These are phyloP conservation scores for Oxygymnocypris stewartii DNA, from an alignment of 2,113 vertebrate genomes.

Conservation along the genomic window DNA sequence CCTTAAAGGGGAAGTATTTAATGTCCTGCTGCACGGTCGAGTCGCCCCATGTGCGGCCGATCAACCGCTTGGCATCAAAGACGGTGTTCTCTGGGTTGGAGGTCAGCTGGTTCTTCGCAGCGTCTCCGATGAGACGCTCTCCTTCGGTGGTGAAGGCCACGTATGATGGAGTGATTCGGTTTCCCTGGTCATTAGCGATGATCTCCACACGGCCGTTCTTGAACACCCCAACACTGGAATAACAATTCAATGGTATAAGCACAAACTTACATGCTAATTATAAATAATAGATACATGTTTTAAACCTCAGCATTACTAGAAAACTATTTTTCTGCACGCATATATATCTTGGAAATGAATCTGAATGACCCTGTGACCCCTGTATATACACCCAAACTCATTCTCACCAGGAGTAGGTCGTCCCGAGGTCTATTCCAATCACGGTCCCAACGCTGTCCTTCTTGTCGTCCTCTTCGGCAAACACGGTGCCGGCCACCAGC, in stretches of 20 bases:
- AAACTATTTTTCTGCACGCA: neutral
- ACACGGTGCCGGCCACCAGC: constrained; percentile 71
- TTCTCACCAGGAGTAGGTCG: constrained; percentile 92
- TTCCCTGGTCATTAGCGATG: constrained; percentile 97
- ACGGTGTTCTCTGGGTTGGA: constrained; percentile 97
- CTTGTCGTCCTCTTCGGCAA: constrained; percentile 86
- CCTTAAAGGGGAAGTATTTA: constrained; percentile 94
- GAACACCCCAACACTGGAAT: constrained; percentile 88
- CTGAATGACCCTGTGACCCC: neutral
- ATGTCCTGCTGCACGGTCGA: constrained; percentile 90
- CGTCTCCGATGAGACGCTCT: constrained; percentile 93
- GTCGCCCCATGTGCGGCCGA: constrained; percentile 90
- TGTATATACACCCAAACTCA: too few species aligned
- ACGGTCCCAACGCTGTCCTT: constrained; percentile 91
- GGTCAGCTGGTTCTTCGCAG: constrained; percentile 96
- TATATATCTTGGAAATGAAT: too few species aligned
- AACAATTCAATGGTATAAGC: too few species aligned
- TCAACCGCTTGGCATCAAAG: constrained; percentile 93
- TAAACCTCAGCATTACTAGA: too few species aligned
- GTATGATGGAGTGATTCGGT: constrained; percentile 95
- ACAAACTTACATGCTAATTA: too few species aligned
- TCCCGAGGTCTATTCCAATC: constrained; percentile 92
- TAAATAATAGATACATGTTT: too few species aligned
- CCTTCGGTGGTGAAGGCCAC: constrained; percentile 95
- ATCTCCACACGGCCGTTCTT: constrained; percentile 97